These are phyloP conservation scores for Trachemys scripta DNA, from an alignment of 2,113 vertebrate species.

Conservation along the genomic window DNA sequence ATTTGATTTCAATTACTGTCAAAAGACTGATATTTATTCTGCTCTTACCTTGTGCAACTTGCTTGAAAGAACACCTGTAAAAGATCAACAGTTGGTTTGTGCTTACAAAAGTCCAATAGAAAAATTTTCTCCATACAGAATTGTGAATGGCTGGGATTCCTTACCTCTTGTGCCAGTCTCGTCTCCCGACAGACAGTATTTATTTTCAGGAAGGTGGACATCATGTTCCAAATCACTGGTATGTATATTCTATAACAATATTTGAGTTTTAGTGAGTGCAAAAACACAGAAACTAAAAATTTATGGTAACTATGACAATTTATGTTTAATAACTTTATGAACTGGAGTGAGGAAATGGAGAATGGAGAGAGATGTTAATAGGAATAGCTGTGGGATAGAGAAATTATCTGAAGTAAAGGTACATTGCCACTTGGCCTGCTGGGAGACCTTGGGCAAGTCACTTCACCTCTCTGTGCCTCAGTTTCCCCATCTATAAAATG, in stretches of 20 bases:
- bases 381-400: background rate
- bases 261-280: slow-evolving; percentile 18
- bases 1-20: background rate
- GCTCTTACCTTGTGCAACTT: slow-evolving; percentile 70
- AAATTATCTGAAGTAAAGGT: background rate
- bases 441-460: background rate
- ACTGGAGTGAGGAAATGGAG: background rate
- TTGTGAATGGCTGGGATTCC: background rate
- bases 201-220: slow-evolving; percentile 32
- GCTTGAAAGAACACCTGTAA: slow-evolving; percentile 60
- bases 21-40: slow-evolving; percentile 5
- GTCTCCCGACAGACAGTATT: background rate
- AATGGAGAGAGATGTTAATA: background rate
- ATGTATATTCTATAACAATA: slow-evolving; percentile 54
- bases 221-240: slow-evolving; percentile 52
- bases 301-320: background rate
- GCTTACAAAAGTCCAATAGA: background rate
- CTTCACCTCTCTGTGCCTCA: background rate
- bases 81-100: slow-evolving; percentile 52
- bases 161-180: slow-evolving; percentile 51
- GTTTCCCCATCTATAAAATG: background rate
- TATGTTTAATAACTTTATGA: background rate
- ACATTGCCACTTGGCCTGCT: background rate
- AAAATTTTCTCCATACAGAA: background rate
- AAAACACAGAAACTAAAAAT: background rate